Evolutionary conservation across 2,113 vertebrate species (phyloP).

Genomic region (Lagopus muta): DNA sequence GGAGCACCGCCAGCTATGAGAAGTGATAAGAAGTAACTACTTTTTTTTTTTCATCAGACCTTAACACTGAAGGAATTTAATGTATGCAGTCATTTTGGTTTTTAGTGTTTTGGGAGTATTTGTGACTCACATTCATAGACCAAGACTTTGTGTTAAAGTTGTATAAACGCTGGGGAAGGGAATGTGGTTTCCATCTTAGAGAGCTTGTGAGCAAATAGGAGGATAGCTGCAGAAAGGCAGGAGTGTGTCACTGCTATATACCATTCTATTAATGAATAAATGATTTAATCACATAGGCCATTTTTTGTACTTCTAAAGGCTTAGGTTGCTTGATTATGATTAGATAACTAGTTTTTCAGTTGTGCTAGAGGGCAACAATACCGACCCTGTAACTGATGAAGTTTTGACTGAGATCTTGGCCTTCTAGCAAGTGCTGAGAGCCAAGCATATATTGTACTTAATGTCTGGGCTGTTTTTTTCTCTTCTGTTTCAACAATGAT

Average conservation of each 20-base stretch:
- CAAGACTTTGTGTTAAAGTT: not conserved
- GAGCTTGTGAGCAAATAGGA: not conserved
- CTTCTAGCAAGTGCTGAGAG: not conserved
- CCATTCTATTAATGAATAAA: rapidly evolving
- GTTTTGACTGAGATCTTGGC: not conserved
- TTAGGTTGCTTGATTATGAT: not conserved
- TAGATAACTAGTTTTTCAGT: not conserved
- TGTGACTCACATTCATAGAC: not conserved
- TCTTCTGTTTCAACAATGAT: not conserved
- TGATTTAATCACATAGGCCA: not conserved
- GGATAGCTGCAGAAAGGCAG: not conserved
- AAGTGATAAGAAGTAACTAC: not conserved
- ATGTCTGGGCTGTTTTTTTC: not conserved
- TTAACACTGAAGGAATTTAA: not conserved
- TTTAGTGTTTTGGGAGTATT: not conserved
- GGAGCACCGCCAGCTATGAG: no score
- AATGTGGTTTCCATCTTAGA: not conserved
- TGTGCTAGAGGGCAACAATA: not conserved
- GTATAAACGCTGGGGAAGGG: not conserved
- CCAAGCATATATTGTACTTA: not conserved
- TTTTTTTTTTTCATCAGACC: not conserved
- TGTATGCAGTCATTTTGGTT: not conserved
- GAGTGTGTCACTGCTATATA: not conserved
- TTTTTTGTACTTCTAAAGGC: not conserved
- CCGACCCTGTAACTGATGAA: not conserved